These are phyloP conservation scores for Meda fulgida DNA, from an alignment of 2,797 vertebrate species.

Conservation along the genomic window DNA sequence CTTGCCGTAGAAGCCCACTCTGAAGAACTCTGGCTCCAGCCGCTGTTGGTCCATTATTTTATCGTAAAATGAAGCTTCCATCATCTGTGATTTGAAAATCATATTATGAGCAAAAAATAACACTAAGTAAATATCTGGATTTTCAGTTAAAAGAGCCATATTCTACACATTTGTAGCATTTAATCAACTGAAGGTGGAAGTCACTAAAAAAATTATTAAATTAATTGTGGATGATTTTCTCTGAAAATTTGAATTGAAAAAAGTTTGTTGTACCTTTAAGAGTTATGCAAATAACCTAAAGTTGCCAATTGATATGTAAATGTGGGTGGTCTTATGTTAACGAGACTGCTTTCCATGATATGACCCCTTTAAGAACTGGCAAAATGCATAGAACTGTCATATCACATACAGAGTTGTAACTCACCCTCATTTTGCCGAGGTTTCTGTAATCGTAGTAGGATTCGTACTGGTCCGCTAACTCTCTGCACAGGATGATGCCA, in stretches of 20 bases:
- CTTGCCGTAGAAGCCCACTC: constrained; percentile 98
- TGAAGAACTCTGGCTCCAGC: constrained; percentile 96
- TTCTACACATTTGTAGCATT: background rate
- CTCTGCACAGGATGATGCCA: constrained; percentile 95
- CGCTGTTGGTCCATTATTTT: constrained; percentile 99
- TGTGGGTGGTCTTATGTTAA: background rate
- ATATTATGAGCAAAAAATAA: background rate
- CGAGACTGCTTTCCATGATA: background rate
- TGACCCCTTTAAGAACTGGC: background rate
- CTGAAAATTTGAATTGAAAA: background rate
- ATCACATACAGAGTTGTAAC: background rate
- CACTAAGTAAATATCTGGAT: background rate
- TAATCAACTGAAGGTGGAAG: background rate
- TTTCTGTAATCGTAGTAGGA: constrained; percentile 99
- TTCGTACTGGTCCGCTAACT: constrained; percentile 97
- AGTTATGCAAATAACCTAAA: background rate
- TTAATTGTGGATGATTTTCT: background rate
- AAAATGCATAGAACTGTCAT: background rate
- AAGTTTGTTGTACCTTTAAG: background rate
- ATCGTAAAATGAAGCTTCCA: constrained; percentile 97
- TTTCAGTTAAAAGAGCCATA: background rate
- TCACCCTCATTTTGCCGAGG: constrained; percentile 98
- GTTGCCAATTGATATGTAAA: background rate
- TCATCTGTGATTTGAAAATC: constrained; percentile 82
- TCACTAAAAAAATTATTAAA: background rate